Evolutionary conservation across 2,797 vertebrate species (phyloP).

Genomic region (Parauchenoglanis punctatus): DNA sequence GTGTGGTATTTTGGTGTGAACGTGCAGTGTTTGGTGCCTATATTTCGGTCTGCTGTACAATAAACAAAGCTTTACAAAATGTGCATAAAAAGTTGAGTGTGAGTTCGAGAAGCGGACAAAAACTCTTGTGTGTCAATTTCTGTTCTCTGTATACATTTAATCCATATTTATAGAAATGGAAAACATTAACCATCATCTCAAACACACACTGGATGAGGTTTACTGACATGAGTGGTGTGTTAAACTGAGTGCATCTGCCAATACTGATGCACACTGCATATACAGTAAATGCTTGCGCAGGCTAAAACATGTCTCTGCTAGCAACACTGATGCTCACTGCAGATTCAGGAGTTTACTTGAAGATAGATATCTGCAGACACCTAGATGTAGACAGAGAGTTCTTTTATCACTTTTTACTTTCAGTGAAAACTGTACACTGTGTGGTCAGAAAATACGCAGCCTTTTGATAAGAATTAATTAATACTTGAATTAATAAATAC

Average conservation of each 20-base stretch:
- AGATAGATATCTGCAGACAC: neutral
- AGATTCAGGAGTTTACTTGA: neutral
- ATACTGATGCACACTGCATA: neutral
- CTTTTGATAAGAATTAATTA: neutral
- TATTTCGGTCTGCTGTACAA: neutral
- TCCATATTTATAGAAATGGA: neutral
- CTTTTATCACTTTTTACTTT: neutral
- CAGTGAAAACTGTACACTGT: neutral
- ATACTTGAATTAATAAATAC: neutral
- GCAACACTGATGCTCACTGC: neutral
- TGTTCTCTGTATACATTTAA: neutral
- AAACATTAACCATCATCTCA: neutral
- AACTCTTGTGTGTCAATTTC: neutral
- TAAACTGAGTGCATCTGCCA: neutral
- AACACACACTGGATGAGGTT: no score
- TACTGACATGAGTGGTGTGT: neutral
- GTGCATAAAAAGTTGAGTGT: neutral
- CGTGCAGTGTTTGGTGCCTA: neutral
- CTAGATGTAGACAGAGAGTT: neutral
- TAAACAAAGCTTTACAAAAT: neutral
- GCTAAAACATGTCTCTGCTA: neutral
- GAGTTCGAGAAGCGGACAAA: neutral
- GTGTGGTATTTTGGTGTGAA: neutral
- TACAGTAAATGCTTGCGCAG: neutral
- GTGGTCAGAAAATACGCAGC: neutral